phyloP scores from a whole-genome alignment of 2,888 invertebrate genomes.

The Melanotus villosus region DNA sequence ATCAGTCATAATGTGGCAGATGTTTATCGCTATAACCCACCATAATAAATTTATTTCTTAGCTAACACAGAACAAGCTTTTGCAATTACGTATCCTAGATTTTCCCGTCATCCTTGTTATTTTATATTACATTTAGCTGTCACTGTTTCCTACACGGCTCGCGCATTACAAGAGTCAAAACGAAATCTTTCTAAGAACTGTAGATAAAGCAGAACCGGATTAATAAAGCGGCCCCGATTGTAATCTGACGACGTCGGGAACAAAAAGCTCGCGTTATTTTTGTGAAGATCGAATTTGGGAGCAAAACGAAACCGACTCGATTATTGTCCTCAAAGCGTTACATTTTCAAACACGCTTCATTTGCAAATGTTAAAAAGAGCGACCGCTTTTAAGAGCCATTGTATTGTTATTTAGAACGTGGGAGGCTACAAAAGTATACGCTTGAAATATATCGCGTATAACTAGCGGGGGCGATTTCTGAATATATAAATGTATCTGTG shows the following conservation, averaged over 20 bases:
- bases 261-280: not conserved
- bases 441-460: slow-evolving; percentile 17
- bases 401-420: slow-evolving; percentile 35
- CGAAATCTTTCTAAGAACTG: slow-evolving; percentile 21
- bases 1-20: slow-evolving; percentile 9
- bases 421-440: slow-evolving; percentile 28
- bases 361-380: slow-evolving; percentile 16
- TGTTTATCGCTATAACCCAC: not conserved
- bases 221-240: slow-evolving; percentile 40
- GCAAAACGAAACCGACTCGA: slow-evolving; percentile 17
- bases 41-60: not conserved
- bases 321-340: slow-evolving; percentile 25
- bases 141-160: not conserved
- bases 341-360: slow-evolving; percentile 21
- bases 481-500: slow-evolving; percentile 17
- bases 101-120: not conserved
- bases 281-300: slow-evolving; percentile 4
- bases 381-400: slow-evolving; percentile 26
- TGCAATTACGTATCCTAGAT: slow-evolving; percentile 1
- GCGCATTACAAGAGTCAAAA: too few relatives aligned
- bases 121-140: not conserved
- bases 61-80: not conserved
- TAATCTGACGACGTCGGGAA: slow-evolving; percentile 27
- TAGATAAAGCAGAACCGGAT: slow-evolving; percentile 36
- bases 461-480: slow-evolving; percentile 14